Evolutionary conservation across 2,113 vertebrate species (phyloP).

Genomic region (Pampusana beccarii): DNA sequence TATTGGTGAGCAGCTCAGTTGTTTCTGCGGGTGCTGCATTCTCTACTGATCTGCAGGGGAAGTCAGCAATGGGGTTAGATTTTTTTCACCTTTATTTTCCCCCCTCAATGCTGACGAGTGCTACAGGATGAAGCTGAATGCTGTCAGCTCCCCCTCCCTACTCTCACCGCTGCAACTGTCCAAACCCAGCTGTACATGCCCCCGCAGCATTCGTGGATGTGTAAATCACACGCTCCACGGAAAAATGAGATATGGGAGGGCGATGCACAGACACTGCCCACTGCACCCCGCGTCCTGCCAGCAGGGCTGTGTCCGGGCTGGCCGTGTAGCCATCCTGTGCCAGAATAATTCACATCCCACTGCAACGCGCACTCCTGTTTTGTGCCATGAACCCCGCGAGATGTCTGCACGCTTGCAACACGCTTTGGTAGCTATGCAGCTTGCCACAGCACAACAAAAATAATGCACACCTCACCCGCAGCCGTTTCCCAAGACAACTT

Average conservation of each 20-base stretch:
- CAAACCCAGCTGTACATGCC: background rate
- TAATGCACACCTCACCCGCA: fast-evolving
- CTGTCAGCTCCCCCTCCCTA: fast-evolving
- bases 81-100: background rate
- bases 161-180: background rate
- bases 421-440: fast-evolving
- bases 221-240: background rate
- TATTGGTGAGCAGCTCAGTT: background rate
- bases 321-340: background rate
- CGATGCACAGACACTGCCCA: fast-evolving
- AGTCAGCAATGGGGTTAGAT: background rate
- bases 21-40: background rate
- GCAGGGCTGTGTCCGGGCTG: fast-evolving
- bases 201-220: fast-evolving
- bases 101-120: background rate
- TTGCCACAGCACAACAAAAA: background rate
- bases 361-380: background rate
- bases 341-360: background rate
- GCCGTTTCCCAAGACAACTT: background rate
- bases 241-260: fast-evolving
- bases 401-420: fast-evolving
- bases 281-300: background rate
- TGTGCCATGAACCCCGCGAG: fast-evolving
- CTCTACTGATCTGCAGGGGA: background rate
- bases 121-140: background rate